A percentile compares a stretch with the other conserved stretches of the same genome.
phyloP scores from a whole-genome alignment of 2,888 invertebrate species.

The Crematogaster levior region DNA sequence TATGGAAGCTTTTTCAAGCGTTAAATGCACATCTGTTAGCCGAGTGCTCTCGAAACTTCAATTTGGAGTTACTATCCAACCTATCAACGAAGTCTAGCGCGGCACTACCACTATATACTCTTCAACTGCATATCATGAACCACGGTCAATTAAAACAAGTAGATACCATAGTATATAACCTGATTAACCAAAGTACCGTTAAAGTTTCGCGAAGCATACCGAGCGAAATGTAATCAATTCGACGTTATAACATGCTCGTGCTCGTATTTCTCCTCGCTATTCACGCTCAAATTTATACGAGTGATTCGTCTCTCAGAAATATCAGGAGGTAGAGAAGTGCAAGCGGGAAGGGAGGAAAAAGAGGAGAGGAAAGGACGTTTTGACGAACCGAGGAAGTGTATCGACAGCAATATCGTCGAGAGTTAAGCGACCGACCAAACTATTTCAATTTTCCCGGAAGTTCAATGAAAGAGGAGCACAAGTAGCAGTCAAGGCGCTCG shows the following conservation, averaged over 20 bases:
- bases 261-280: background rate
- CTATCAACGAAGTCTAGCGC: conserved; percentile 15
- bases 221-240: conserved; percentile 16
- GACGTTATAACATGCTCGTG: conserved; percentile 4
- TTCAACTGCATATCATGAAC: conserved; percentile 41
- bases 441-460: conserved; percentile 63
- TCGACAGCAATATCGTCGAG: conserved; percentile 9
- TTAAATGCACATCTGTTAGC: background rate
- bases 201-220: conserved; percentile 40
- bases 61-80: conserved; percentile 9
- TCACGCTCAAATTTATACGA: background rate
- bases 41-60: conserved; percentile 36
- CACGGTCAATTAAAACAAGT: conserved; percentile 44
- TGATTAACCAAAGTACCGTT: conserved; percentile 47
- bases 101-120: conserved; percentile 1
- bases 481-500: conserved; percentile 19
- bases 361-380: background rate
- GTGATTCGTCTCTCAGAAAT: background rate
- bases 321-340: background rate
- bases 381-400: background rate
- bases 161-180: conserved; percentile 33
- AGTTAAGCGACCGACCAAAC: conserved; percentile 38
- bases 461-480: conserved; percentile 51
- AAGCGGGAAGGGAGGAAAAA: background rate
- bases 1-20: background rate